A percentile compares a stretch with the other conserved stretches of the same genome.
Evolutionary conservation across 2,888 invertebrate genomes (phyloP).

Genomic region (Epinotia nisella): DNA sequence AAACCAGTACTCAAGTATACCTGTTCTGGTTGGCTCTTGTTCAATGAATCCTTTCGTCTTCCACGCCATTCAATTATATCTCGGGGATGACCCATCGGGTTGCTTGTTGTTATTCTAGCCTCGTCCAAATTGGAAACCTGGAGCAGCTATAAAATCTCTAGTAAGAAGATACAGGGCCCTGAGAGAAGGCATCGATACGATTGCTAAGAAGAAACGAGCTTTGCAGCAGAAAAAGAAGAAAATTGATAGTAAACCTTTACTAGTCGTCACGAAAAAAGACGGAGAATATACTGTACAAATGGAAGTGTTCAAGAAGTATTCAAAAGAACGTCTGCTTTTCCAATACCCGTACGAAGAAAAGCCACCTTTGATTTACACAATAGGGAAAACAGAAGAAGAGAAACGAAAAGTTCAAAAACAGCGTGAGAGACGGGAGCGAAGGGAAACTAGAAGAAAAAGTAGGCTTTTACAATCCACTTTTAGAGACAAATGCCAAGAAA

Average conservation of each 20-base stretch:
- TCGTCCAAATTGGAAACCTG: conserved; percentile 77
- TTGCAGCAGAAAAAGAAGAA: conserved; percentile 74
- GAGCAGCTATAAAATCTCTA: conserved; percentile 72
- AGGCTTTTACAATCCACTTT: conserved; percentile 75
- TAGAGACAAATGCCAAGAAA: conserved; percentile 77
- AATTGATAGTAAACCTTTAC: conserved; percentile 72
- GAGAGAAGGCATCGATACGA: conserved; percentile 68
- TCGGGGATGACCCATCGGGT: conserved; percentile 10
- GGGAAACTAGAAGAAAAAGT: conserved; percentile 75
- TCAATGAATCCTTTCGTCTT: neutral
- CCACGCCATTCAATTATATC: neutral
- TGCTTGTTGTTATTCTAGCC: conserved; percentile 57
- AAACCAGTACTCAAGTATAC: neutral
- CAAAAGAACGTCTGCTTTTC: conserved; percentile 70
- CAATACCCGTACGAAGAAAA: conserved; percentile 80
- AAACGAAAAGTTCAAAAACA: conserved; percentile 67
- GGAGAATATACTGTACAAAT: conserved; percentile 78
- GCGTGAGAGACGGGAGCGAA: conserved; percentile 71
- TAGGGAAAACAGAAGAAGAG: conserved; percentile 76
- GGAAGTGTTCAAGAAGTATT: conserved; percentile 79
- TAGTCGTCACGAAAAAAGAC: conserved; percentile 69
- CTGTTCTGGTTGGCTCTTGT: neutral
- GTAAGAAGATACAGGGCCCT: conserved; percentile 70
- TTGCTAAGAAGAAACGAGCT: conserved; percentile 76
- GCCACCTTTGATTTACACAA: conserved; percentile 70